Evolutionary conservation across 2,113 vertebrate species (phyloP), one percentile per base, ranked within the genome.

Genomic region (Climacteris rufus): DNA sequence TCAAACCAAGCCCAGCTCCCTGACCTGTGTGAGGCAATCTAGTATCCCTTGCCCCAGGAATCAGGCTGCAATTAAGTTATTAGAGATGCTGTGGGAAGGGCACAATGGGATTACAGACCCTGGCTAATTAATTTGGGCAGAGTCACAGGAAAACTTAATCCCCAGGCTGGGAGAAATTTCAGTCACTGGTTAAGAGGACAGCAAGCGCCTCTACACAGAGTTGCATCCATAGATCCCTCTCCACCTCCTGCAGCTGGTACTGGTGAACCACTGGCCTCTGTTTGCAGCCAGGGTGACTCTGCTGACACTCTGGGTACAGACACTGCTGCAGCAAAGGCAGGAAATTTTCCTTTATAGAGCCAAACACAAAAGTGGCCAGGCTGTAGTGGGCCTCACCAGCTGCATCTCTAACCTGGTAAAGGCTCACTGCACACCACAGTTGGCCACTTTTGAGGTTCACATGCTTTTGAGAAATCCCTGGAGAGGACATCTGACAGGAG

Each of bases 61-160:
- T 42, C 15, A 66, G 59, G 60, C 60, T 85, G 49, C 66, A 92
- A 57, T 95, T 94, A 89, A 90, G 52, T 93, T 83, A 89, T 95
- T 84, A 86, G 39, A 76, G 83, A 84, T 77, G n/a, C 65, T 47
- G 42, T 12, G 2, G 18, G 69, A 68, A 87, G 35, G 23, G 19
- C 31, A 92, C 68, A 80, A 83, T 7, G 37, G 61, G 66, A 94
- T 87, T 79, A 87, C 0, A 64, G 44, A 71, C 25, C 39, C 44
- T 63, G 14, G 27, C 33, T 83, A 94, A 95, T 94, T 92, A 87
- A 83, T 87, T 87, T 83, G 79, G 91, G 91, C 76, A 94, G 64
- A 93, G 71, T 52, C 87, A 94, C 61, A 87, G 68, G 63, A 96
- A 82, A 90, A 54, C 28, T 83, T 93, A 92, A 96, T 95, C 87